A percentile compares a stretch with the other conserved stretches of the same genome.
Conservation (phyloP, 2,797 vertebrate genomes). For the Crenuchus spilurus region DNA sequence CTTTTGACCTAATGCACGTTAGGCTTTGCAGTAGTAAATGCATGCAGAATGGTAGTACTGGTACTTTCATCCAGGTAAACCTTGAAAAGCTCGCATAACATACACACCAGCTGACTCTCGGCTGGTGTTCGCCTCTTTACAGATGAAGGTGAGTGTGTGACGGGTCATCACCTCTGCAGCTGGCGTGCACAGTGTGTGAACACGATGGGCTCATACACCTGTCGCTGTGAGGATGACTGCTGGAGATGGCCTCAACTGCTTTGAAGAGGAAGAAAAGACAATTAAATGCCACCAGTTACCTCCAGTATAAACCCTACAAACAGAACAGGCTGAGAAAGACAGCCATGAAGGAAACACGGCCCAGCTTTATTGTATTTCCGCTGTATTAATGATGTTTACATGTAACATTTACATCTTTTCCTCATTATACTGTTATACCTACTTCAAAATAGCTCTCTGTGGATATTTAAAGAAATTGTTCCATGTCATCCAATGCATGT, state of each 20-base stretch:
- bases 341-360: neutral
- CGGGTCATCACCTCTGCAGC: slow-evolving; percentile 72
- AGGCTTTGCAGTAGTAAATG: neutral
- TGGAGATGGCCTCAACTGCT: slow-evolving; percentile 72
- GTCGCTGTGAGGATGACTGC: slow-evolving; percentile 67
- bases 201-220: slow-evolving; percentile 74
- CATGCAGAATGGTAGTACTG: neutral
- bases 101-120: slow-evolving; percentile 14
- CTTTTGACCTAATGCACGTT: too few species aligned
- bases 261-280: slow-evolving; percentile 66
- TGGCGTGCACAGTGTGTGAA: slow-evolving; percentile 71
- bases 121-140: slow-evolving; percentile 68
- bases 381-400: too few species aligned
- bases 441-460: too few species aligned
- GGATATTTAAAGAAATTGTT: too few species aligned
- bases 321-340: slow-evolving; percentile 53
- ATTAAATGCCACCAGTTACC: slow-evolving; percentile 68
- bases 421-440: too few species aligned
- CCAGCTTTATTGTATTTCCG: too few species aligned
- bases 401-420: too few species aligned
- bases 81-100: neutral
- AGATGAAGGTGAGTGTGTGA: slow-evolving; percentile 76
- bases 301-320: slow-evolving; percentile 72
- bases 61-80: neutral
- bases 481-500: too few species aligned